A percentile compares a stretch with the other conserved stretches of the same genome.
These are phyloP conservation scores for Atta colombica DNA, from an alignment of 1,140 invertebrate species.

Conservation along the genomic window DNA sequence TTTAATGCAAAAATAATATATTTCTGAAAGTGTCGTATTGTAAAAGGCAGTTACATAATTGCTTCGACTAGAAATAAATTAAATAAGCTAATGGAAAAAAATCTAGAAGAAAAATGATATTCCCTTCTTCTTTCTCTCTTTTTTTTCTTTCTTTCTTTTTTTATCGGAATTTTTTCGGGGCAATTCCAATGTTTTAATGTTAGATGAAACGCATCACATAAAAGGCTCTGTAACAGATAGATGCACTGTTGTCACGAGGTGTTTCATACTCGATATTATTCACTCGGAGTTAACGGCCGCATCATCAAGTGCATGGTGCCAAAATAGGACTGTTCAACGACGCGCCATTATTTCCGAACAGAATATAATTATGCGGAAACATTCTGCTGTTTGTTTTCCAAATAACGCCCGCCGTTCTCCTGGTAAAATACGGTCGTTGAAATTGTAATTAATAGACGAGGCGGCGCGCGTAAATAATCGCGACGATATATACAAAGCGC, in stretches of 20 bases:
- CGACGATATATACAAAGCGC: constrained; percentile 70
- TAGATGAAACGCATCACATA: not conserved
- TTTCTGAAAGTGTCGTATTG: not conserved
- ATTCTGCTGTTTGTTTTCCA: constrained; percentile 60
- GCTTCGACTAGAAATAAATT: not conserved
- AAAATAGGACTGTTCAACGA: constrained; percentile 34
- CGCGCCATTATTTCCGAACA: constrained; percentile 50
- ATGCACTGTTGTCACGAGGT: not conserved
- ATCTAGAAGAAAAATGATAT: not conserved
- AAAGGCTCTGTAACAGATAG: not conserved
- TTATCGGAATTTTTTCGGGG: not conserved
- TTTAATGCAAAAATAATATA: constrained; percentile 8
- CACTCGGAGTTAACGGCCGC: constrained; percentile 22
- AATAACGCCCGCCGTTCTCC: constrained; percentile 20
- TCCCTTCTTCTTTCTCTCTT: not conserved
- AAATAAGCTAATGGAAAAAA: not conserved
- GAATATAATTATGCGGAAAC: constrained; percentile 65
- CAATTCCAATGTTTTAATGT: not conserved
- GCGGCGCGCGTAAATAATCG: constrained; percentile 67
- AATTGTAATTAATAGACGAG: constrained; percentile 73
- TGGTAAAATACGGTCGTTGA: constrained; percentile 61
- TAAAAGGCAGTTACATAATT: not conserved
- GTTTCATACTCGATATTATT: constrained; percentile 14
- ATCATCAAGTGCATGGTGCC: constrained; percentile 32
- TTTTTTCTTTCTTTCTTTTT: not conserved